Evolutionary conservation across 2,113 vertebrate genomes (phyloP), one percentile per base, ranked within the genome.

Genomic region (Chauna torquata): DNA sequence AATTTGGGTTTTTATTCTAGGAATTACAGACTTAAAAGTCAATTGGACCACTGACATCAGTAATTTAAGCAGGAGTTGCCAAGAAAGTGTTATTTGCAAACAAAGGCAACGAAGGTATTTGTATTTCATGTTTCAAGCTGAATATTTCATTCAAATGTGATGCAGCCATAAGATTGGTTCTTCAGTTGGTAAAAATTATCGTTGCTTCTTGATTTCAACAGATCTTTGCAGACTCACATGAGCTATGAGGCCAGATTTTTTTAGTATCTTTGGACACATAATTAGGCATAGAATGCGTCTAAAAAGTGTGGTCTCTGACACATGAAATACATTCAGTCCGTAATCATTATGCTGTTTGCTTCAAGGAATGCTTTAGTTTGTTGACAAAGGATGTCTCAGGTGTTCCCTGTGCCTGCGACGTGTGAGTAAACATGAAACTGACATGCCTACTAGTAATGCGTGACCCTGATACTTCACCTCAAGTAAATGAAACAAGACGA

Each of bases 381-480:
- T 76, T 95, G 58, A 40, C 52, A 62, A 44, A 86, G 6, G 19
- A 64, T 24, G 75, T 91, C 42, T 94, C 84, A 44, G 16, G 44
- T 74, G 22, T 32, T 79, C 36, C 32, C 22, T 45, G 49, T 55
- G 16, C 91, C 34, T 89, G 11, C 80, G 79, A 57, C 59, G 69
- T 70, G 49, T 34, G 32, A 96, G 93, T 94, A 96, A 95, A 64
- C 36, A 59, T 70, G 71, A 95, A 75, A 10, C 57, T 85, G 90
- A 80, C 50, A 57, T 86, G n/a, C 71, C 47, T 96, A 14, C 61
- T 49, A 44, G 69, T 95, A 16, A 4, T 34, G 28, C 45, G 4
- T 88, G 82, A 94, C 82, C 42, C 30, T 75, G 71, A 94, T 97
- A 82, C 49, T 87, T 96, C 82, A 86, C 83, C 83, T 91, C 69